Percentiles rank a stretch among this genome's conserved stretches.
These are phyloP conservation scores for Micromys minutus DNA, from an alignment of 2,113 vertebrate genomes.

Conservation along the genomic window DNA sequence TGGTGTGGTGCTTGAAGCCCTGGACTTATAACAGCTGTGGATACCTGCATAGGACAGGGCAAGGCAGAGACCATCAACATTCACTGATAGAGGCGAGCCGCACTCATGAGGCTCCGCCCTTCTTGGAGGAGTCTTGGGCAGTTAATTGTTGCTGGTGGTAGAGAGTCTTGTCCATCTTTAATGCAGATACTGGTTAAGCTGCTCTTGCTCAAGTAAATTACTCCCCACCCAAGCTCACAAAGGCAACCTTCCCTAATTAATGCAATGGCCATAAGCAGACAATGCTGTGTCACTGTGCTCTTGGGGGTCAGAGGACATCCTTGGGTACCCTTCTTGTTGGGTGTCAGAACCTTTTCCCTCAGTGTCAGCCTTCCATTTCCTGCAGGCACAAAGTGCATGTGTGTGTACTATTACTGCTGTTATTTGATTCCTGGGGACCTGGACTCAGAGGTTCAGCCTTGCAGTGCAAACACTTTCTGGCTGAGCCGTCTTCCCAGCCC, in stretches of 20 bases:
- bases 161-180: neutral
- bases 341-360: neutral
- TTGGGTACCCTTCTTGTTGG: neutral
- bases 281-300: neutral
- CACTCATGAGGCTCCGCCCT: neutral
- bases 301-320: neutral
- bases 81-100: neutral
- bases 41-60: too few species aligned
- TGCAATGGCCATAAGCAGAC: neutral
- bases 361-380: neutral
- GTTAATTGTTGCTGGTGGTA: neutral
- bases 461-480: neutral
- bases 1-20: neutral
- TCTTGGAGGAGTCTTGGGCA: neutral
- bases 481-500: neutral
- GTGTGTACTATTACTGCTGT: neutral
- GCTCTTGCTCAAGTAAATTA: neutral
- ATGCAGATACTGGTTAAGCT: neutral
- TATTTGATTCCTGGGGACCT: neutral
- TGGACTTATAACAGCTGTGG: neutral
- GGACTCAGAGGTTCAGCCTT: neutral
- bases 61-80: neutral
- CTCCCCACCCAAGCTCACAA: fast-evolving
- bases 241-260: neutral
- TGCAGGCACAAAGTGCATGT: neutral